phyloP scores from a whole-genome alignment of 1,140 invertebrate species.

The Anastatus disparis region DNA sequence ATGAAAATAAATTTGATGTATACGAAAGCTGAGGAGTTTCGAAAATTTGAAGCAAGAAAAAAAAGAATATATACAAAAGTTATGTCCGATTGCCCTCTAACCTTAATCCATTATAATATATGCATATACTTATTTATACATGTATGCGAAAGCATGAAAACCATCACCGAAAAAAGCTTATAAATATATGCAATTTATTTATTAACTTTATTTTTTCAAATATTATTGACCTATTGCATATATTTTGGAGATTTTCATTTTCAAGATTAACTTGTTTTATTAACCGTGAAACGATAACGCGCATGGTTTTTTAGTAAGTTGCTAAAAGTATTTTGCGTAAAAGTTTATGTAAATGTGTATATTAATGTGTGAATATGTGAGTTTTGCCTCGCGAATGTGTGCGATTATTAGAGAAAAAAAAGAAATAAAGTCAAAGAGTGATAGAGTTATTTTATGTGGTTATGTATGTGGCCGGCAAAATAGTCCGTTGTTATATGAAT shows the following conservation, averaged over 20 bases:
- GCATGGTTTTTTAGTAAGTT: constrained; percentile 23
- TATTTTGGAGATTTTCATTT: no score
- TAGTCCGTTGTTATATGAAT: constrained; percentile 13
- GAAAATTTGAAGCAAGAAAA: constrained; percentile 21
- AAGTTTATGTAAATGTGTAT: neutral
- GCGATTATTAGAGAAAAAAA: constrained; percentile 36
- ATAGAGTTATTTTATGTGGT: constrained; percentile 26
- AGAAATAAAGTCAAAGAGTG: no score
- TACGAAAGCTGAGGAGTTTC: constrained; percentile 9
- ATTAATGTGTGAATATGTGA: neutral
- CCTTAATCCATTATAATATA: no score
- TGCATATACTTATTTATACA: no score
- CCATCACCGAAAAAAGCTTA: constrained; percentile 58
- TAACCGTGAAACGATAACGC: neutral
- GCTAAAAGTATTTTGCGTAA: constrained; percentile 21
- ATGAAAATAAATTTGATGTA: constrained; percentile 10
- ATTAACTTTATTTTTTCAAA: no score
- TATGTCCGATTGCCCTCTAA: neutral
- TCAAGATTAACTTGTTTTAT: constrained; percentile 6
- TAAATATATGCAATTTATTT: no score
- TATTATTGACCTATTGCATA: no score
- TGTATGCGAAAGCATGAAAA: constrained; percentile 56
- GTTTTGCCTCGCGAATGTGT: constrained; percentile 18
- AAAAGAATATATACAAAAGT: constrained; percentile 21
- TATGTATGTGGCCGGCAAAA: constrained; percentile 39